Evolutionary conservation across 2,797 vertebrate species (phyloP).

Genomic region (Ceryle rudis): DNA sequence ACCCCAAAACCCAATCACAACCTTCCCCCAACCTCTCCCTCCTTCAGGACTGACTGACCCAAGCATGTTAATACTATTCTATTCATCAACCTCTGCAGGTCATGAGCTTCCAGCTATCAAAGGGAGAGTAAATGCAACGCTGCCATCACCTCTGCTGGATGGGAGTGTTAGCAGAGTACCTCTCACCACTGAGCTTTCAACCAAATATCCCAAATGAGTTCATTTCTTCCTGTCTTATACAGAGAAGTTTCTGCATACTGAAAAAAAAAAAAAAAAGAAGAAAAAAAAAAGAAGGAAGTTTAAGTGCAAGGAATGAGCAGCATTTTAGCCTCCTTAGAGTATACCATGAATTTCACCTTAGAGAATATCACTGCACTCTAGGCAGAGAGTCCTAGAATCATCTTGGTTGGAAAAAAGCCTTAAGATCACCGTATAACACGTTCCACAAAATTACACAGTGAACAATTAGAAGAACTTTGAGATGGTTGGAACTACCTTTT

Average conservation of each 20-base stretch:
- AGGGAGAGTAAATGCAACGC: neutral
- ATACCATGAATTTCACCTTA: neutral
- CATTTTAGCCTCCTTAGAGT: neutral
- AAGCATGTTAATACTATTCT: neutral
- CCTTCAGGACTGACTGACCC: neutral
- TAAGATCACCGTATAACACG: neutral
- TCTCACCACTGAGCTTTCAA: neutral
- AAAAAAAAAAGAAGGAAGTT: neutral
- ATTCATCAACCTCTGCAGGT: neutral
- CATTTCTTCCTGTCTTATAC: neutral
- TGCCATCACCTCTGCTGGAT: neutral
- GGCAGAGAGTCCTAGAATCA: neutral
- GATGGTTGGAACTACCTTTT: neutral
- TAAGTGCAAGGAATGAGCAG: neutral
- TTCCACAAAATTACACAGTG: neutral
- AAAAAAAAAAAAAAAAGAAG: too few relatives aligned
- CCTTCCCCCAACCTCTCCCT: neutral
- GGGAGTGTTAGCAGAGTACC: neutral
- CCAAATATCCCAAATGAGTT: neutral
- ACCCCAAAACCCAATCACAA: neutral
- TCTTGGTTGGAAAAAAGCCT: neutral
- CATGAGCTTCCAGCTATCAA: neutral
- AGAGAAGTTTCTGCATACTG: neutral
- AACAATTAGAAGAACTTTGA: neutral
- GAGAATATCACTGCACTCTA: neutral